Evolutionary conservation across 2,888 invertebrate species (phyloP).

Genomic region (Allygus modestus): DNA sequence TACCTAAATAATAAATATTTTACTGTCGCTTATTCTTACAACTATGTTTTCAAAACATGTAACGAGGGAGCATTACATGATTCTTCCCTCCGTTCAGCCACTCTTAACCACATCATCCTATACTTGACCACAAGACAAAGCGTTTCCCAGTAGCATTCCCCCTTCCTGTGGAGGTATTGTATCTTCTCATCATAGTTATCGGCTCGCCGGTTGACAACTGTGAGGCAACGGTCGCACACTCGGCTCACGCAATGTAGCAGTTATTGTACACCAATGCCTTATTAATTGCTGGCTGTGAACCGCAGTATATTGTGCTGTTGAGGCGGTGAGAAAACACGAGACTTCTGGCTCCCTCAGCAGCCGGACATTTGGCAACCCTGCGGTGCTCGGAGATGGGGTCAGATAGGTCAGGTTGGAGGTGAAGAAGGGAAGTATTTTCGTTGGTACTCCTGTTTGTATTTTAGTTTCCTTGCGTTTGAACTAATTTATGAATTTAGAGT

Average conservation of each 20-base stretch:
- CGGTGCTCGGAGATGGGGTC: background rate
- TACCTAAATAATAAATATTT: no score
- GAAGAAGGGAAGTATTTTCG: no score
- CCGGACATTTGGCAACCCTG: constrained; percentile 54
- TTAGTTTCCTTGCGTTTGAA: no score
- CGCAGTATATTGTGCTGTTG: constrained; percentile 40
- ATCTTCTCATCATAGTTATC: constrained; percentile 9
- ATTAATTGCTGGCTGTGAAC: constrained; percentile 56
- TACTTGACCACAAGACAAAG: background rate
- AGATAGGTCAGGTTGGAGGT: background rate
- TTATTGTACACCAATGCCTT: constrained; percentile 48
- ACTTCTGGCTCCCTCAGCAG: background rate
- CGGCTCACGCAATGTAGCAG: constrained; percentile 44
- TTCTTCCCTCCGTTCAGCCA: no score
- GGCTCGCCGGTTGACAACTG: background rate
- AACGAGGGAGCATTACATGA: no score
- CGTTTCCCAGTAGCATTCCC: background rate
- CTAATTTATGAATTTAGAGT: no score
- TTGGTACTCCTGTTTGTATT: no score
- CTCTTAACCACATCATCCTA: no score
- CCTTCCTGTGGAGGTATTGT: constrained; percentile 17
- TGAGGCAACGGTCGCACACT: constrained; percentile 25
- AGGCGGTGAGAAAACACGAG: background rate
- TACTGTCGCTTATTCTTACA: no score
- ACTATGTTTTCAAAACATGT: no score